These are phyloP conservation scores for Leptinotarsa rubiginosa DNA, from an alignment of 2,888 invertebrate species.

Conservation along the genomic window DNA sequence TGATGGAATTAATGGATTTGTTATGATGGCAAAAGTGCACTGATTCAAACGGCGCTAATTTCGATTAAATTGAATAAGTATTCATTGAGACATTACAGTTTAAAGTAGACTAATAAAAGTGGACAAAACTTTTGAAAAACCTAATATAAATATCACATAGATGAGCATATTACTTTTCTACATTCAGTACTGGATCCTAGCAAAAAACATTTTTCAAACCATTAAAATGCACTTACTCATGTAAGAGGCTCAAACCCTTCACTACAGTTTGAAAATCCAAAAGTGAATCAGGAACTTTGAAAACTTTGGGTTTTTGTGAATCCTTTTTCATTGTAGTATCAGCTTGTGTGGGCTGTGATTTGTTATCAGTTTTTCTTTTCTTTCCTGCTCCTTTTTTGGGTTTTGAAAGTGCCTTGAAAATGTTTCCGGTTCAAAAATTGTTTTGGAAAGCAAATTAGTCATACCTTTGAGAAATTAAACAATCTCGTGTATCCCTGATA, in stretches of 20 bases:
- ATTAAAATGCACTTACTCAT: slow-evolving; percentile 61
- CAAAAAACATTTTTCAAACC: too few species aligned
- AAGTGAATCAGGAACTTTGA: slow-evolving; percentile 66
- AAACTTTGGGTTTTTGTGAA: slow-evolving; percentile 42
- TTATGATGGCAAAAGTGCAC: too few species aligned
- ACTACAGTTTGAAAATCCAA: slow-evolving; percentile 65
- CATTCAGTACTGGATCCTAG: too few species aligned
- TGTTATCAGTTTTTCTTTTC: slow-evolving; percentile 62
- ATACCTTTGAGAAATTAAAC: slow-evolving; percentile 72
- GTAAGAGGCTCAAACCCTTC: slow-evolving; percentile 66
- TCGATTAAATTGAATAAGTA: too few species aligned
- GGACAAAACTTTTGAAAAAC: too few species aligned
- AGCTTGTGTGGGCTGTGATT: slow-evolving; percentile 58
- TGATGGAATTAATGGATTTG: too few species aligned
- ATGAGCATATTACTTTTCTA: too few species aligned
- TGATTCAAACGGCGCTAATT: too few species aligned
- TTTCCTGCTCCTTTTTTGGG: slow-evolving; percentile 65
- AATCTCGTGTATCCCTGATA: slow-evolving; percentile 71
- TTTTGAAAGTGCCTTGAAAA: slow-evolving; percentile 62
- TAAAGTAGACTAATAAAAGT: too few species aligned
- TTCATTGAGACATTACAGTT: too few species aligned
- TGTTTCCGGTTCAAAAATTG: too few species aligned
- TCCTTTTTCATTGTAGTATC: slow-evolving; percentile 53
- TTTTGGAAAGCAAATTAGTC: slow-evolving; percentile 28
- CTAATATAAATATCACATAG: too few species aligned